Conservation (phyloP, 2,113 vertebrate genomes). For the Tringa solitaria region DNA sequence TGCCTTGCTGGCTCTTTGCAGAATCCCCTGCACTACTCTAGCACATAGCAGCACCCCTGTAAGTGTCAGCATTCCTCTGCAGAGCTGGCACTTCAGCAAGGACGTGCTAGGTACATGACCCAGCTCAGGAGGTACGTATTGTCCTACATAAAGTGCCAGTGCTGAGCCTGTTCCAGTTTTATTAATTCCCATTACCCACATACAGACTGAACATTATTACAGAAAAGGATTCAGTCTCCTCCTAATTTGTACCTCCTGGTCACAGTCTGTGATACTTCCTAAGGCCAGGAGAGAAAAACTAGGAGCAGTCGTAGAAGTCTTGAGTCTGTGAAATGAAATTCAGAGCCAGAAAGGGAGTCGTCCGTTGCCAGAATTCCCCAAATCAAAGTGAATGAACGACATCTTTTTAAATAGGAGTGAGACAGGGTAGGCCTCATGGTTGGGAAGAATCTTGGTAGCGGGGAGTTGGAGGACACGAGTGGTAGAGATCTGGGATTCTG, state of each 20-base stretch:
- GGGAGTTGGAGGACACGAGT: not conserved
- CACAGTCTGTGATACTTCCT: not conserved
- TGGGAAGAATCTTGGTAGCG: not conserved
- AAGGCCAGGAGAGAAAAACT: not conserved
- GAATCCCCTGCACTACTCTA: not conserved
- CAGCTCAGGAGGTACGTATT: constrained; percentile 17
- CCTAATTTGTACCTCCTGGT: not conserved
- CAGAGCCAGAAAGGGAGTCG: not conserved
- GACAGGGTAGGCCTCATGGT: not conserved
- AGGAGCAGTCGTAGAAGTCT: not conserved
- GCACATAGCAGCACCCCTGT: not conserved
- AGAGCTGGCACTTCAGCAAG: constrained; percentile 28
- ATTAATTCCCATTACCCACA: not conserved
- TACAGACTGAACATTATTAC: not conserved
- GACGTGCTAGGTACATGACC: not conserved
- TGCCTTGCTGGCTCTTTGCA: constrained; percentile 11
- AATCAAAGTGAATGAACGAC: not conserved
- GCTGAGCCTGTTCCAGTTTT: constrained; percentile 25
- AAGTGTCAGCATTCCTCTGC: constrained; percentile 41
- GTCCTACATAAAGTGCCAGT: constrained; percentile 24
- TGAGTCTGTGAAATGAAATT: not conserved
- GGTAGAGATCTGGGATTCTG: not conserved
- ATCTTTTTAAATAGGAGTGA: not conserved
- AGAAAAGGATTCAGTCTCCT: not conserved
- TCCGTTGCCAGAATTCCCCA: not conserved